Conservation (phyloP, 2,888 invertebrate genomes). For the Electrophaes corylata region DNA sequence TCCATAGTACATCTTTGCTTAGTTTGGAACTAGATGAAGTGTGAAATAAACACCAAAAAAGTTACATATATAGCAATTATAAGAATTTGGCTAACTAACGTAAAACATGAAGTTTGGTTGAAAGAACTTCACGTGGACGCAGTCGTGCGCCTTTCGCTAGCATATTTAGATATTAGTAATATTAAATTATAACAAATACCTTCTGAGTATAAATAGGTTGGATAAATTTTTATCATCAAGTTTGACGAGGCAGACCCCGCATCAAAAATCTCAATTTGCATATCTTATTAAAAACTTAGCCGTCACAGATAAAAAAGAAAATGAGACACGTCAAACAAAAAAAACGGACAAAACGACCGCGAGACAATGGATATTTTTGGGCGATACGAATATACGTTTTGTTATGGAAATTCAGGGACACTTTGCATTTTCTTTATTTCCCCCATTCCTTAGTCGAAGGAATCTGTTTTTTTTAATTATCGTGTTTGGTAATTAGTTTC, state of each 20-base stretch:
- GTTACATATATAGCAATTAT: no score
- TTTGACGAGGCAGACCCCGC: conserved; percentile 56
- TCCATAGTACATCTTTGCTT: no score
- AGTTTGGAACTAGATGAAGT: no score
- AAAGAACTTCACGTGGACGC: no score
- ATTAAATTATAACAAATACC: no score
- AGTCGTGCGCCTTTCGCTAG: no score
- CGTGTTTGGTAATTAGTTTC: conserved; percentile 84
- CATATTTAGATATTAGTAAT: no score
- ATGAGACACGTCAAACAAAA: conserved; percentile 77
- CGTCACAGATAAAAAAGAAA: conserved; percentile 79
- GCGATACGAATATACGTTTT: conserved; percentile 77
- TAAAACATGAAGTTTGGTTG: no score
- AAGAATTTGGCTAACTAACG: no score
- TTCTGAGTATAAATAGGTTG: not conserved
- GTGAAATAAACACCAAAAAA: no score
- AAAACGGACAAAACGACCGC: conserved; percentile 71
- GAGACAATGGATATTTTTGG: conserved; percentile 81
- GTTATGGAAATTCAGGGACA: conserved; percentile 82
- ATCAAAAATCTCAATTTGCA: conserved; percentile 69
- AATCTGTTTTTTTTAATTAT: conserved; percentile 83
- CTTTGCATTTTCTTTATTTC: conserved; percentile 82
- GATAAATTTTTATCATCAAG: conserved; percentile 50
- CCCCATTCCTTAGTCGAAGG: conserved; percentile 62
- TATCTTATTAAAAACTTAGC: conserved; percentile 81